Base-by-base conservation (phyloP, 2,797 vertebrate species). In the Rhabdophis nuchalis region DNA sequence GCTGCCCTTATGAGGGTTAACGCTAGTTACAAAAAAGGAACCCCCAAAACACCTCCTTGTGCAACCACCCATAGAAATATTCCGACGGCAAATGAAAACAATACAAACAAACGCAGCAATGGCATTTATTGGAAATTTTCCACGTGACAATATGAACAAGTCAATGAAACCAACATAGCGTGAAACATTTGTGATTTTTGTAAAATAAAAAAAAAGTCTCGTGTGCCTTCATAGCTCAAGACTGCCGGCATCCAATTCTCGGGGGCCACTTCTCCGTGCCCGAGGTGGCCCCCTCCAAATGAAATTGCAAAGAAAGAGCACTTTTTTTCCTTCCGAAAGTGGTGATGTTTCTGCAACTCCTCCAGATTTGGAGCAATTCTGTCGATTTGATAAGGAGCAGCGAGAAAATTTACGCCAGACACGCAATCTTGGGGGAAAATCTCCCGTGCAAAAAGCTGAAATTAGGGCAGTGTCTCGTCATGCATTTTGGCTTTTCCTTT, bases 61-160 rank as follows among this genome's bases (percentile, higher is more conserved):
- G 13, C 29, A 29, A 57, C 56, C 32, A 41, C 14, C 0, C 2
- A 4, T 8, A 18, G 12, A 92, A 58, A 93, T 36, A 86, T 29
- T 25, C 7, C 87, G 41, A 93, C 2, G 3, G 7, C 94, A 94
- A 96, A 92, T 32, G 93, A 92, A 96, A 95, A 13, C 91, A 89
- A 90, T 85, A 92, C 94, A 86, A 86, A 89, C 93, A 97, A 97
- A 93, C 91, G 94, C 94, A 96, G 95, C 95, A 96, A 96, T 96
- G 94, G 93, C 91, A 95, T 98, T 98, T 98, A 98, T 97, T 98
- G 95, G 94, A 97, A 96, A 96, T 94, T 93, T 95, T 96, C 94
- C 95, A 96, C 92, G 96, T 95, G 94, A 95, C 95, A 46, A 97
- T 94, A 97, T 95, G 95, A 95, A 96, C 92, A 96, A 94, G 7